Evolutionary conservation across 2,797 vertebrate species (phyloP).

Genomic region (Moxostoma hubbsi): DNA sequence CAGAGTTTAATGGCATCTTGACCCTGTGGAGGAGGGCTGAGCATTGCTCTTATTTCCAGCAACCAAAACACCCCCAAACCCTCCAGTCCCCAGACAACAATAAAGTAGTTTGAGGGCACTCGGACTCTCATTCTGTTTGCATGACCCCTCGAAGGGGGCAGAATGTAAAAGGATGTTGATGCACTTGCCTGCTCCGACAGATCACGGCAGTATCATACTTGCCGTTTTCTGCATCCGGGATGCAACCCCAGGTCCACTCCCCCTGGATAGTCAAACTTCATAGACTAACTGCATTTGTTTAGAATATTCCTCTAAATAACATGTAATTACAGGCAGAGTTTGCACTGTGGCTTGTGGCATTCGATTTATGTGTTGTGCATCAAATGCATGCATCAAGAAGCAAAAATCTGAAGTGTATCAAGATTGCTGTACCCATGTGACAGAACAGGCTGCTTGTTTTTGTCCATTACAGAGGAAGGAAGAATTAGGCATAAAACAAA

Average conservation of each 20-base stretch:
- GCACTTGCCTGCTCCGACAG: conserved; percentile 72
- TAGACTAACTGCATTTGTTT: not conserved
- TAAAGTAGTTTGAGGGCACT: conserved; percentile 65
- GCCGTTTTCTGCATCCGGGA: conserved; percentile 53
- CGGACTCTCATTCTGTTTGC: conserved; percentile 74
- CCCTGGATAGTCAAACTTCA: not conserved
- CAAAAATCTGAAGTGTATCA: not conserved
- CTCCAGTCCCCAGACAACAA: conserved; percentile 59
- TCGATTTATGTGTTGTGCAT: not conserved
- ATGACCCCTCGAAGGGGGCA: conserved; percentile 75
- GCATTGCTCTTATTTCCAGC: conserved; percentile 56
- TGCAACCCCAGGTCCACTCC: conserved; percentile 43
- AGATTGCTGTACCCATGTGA: not conserved
- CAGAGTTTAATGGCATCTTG: conserved; percentile 42
- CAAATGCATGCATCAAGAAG: not conserved
- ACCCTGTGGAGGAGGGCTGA: conserved; percentile 37
- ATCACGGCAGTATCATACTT: conserved; percentile 69
- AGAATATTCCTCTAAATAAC: not conserved
- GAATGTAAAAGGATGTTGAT: conserved; percentile 78
- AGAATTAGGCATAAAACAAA: conserved; percentile 34
- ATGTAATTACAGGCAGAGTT: not conserved
- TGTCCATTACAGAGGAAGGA: conserved; percentile 31
- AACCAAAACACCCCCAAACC: conserved; percentile 59
- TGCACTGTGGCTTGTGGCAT: not conserved
- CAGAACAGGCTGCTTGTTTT: conserved; percentile 20